These are phyloP conservation scores for Patella depressa DNA, from an alignment of 2,888 invertebrate species.

Conservation along the genomic window DNA sequence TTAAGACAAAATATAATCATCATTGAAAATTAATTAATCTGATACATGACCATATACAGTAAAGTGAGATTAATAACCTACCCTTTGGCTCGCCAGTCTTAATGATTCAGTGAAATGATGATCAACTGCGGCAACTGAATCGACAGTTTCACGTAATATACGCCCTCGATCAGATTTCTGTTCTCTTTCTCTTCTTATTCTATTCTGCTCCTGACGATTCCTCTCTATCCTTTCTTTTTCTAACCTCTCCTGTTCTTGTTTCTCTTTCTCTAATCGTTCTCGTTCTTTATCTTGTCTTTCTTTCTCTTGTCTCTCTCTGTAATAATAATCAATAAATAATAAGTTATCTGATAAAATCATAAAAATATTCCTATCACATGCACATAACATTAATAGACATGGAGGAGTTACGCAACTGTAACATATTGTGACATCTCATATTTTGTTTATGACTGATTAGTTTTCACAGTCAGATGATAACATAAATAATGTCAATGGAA, in stretches of 20 bases:
- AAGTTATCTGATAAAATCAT: not conserved
- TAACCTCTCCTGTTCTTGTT: slow-evolving; percentile 73
- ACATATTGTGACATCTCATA: too few relatives aligned
- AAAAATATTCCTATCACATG: too few relatives aligned
- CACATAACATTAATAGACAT: too few relatives aligned
- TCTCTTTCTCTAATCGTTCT: slow-evolving; percentile 48
- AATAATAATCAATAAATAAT: slow-evolving; percentile 24
- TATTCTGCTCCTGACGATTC: slow-evolving; percentile 49
- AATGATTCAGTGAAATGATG: slow-evolving; percentile 93
- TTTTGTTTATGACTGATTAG: too few relatives aligned
- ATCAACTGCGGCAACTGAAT: slow-evolving; percentile 75
- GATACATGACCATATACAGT: not conserved
- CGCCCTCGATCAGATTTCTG: slow-evolving; percentile 52
- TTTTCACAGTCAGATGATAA: too few relatives aligned
- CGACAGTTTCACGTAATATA: slow-evolving; percentile 58
- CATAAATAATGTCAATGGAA: too few relatives aligned
- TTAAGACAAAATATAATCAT: too few relatives aligned
- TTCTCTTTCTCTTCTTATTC: slow-evolving; percentile 43
- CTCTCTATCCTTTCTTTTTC: slow-evolving; percentile 75
- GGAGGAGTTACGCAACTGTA: too few relatives aligned
- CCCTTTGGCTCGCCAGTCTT: slow-evolving; percentile 54
- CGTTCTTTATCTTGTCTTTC: slow-evolving; percentile 53
- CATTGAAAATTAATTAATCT: not conserved
- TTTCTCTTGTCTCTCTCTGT: slow-evolving; percentile 52
- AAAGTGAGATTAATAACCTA: slow-evolving; percentile 34